Evolutionary conservation across 2,888 invertebrate genomes (phyloP).

Genomic region (Agriotes lineatus): DNA sequence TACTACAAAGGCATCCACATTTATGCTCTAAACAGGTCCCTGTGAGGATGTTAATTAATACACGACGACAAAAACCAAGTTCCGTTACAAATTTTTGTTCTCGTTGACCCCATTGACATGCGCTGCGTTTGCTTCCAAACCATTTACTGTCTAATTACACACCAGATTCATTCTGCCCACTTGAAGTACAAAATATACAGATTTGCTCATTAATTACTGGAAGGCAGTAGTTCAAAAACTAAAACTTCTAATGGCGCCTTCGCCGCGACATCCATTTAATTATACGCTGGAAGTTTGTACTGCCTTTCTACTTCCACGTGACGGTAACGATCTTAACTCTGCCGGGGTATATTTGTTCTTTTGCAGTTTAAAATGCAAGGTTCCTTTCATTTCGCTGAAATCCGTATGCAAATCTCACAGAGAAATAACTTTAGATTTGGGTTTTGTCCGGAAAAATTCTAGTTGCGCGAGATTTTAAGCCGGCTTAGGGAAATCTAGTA

Average conservation of each 20-base stretch:
- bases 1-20: constrained; percentile 12
- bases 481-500: neutral
- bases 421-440: constrained; percentile 1
- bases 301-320: constrained; percentile 20
- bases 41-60: constrained; percentile 4
- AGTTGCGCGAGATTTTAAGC: neutral
- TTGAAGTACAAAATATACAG: neutral
- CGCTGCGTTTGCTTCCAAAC: neutral
- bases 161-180: neutral
- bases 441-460: neutral
- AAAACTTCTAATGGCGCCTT: constrained; percentile 30
- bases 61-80: constrained; percentile 4
- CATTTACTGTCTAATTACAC: neutral
- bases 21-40: constrained; percentile 9
- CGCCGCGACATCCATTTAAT: constrained; percentile 35
- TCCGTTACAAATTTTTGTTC: constrained; percentile 1
- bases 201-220: constrained; percentile 27
- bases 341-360: constrained; percentile 21
- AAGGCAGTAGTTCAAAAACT: constrained; percentile 25
- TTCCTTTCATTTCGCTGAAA: constrained; percentile 19
- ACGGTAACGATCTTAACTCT: constrained; percentile 31
- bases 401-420: constrained; percentile 4
- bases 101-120: neutral
- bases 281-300: constrained; percentile 30
- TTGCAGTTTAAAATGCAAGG: neutral